Conservation (phyloP, 2,888 invertebrate genomes). For the Gasteruption jaculator region DNA sequence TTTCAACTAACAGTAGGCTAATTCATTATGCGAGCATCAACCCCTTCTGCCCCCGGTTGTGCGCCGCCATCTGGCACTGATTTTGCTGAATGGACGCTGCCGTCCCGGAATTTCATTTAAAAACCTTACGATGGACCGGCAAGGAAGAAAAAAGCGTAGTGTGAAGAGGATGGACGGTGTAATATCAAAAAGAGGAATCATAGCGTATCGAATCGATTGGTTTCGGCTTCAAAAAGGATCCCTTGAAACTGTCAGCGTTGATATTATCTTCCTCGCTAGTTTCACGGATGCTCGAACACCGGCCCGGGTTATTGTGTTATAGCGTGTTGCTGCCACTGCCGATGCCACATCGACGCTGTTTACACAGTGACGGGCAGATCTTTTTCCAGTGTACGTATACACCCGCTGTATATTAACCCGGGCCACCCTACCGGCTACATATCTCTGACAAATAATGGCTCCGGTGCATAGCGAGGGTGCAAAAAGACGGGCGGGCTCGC, state of each 20-base stretch:
- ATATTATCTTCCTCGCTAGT: conserved; percentile 29
- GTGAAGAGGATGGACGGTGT: background rate
- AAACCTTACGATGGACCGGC: no score
- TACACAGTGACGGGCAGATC: conserved; percentile 36
- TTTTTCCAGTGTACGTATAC: conserved; percentile 27
- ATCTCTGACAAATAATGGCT: conserved; percentile 30
- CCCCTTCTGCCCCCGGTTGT: conserved; percentile 33
- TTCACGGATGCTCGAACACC: conserved; percentile 26
- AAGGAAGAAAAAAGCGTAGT: background rate
- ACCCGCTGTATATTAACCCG: conserved; percentile 35
- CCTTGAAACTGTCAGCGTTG: conserved; percentile 20
- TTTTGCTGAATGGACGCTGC: no score
- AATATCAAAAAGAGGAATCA: no score
- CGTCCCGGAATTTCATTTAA: no score
- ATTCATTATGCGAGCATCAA: conserved; percentile 48
- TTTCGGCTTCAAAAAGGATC: conserved; percentile 7
- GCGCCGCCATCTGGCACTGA: no score
- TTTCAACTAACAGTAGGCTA: conserved; percentile 49
- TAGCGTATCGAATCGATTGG: conserved; percentile 19
- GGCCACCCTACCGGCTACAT: conserved; percentile 23
- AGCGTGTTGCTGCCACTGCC: no score
- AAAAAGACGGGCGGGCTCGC: conserved; percentile 16
- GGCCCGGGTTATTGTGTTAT: no score
- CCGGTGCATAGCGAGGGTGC: conserved; percentile 23
- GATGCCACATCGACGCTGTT: no score